These are phyloP conservation scores for Apodemia hepburni DNA, from an alignment of 2,888 invertebrate species.

Conservation along the genomic window DNA sequence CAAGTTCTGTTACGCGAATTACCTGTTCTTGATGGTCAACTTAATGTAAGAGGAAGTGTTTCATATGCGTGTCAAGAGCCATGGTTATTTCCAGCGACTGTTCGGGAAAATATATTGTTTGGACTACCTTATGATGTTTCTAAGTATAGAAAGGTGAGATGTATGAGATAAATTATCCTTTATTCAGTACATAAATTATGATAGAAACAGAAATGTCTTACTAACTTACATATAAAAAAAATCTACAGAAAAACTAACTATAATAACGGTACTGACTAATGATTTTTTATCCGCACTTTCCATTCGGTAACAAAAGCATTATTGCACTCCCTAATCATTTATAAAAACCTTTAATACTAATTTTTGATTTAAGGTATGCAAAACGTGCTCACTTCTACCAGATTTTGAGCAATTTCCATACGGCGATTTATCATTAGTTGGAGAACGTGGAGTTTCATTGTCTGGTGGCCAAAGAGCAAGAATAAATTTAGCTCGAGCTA, in stretches of 20 bases:
- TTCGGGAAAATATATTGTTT: too few relatives aligned
- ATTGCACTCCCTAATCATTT: too few relatives aligned
- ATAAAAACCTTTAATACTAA: not conserved
- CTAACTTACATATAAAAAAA: too few relatives aligned
- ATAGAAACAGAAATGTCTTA: too few relatives aligned
- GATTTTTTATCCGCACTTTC: too few relatives aligned
- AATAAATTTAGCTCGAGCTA: constrained; percentile 87
- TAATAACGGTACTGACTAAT: too few relatives aligned
- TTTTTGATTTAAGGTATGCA: constrained; percentile 70
- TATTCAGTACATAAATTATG: too few relatives aligned
- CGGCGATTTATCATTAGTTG: constrained; percentile 89
- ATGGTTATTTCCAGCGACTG: constrained; percentile 77
- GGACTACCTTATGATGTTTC: too few relatives aligned
- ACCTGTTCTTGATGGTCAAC: constrained; percentile 75
- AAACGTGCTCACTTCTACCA: constrained; percentile 81
- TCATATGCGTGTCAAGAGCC: constrained; percentile 92
- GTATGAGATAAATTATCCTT: too few relatives aligned
- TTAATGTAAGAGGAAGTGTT: constrained; percentile 81
- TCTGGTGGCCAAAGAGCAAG: constrained; percentile 93
- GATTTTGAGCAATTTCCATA: constrained; percentile 88
- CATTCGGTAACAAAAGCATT: too few relatives aligned
- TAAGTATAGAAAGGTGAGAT: too few relatives aligned
- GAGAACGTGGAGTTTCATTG: constrained; percentile 89
- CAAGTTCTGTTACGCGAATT: constrained; percentile 87
- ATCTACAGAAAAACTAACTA: too few relatives aligned